Base-by-base conservation (phyloP, 2,113 vertebrate genomes). In the Dinomys branickii region DNA sequence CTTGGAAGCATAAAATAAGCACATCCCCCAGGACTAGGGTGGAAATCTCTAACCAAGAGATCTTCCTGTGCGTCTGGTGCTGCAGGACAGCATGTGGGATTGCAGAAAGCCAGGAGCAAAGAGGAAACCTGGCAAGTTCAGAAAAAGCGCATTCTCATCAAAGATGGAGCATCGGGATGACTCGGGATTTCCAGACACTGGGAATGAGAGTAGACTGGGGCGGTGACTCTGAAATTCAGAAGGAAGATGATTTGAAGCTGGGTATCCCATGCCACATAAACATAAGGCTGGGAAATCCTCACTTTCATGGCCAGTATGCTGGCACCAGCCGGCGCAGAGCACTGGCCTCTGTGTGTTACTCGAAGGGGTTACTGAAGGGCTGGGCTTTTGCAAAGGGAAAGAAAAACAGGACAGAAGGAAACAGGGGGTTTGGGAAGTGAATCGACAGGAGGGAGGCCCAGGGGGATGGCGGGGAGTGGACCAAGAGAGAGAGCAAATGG, bases 11-110 rank as follows among this genome's bases (percentile, higher is more conserved):
- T 83, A 41, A 94, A 65, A 88, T 9, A 75, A 54, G 52, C 80
- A 47, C 30, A 35, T 56, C 35, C 5, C 28, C 38, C 22, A 44
- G 33, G 58, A 52, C 54, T 17, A 24, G 20, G 56, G 59, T 3
- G 20, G 61, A 85, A 52, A 41, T 50, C 24, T 71, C 54, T 24
- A 26, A 35, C 28, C 19, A 7, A 58, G 10, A 59, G 87, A 50
- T 1, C 2, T 33, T 22, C 58, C 19, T 10, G 69, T 12, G 35
- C 5, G 4, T 33, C 54, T 35, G 17, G 1, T 8, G 6, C 54
- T 22, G 9, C 0, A 1, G 56, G 7, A 59, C 30, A 54, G 59
- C 26, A 0, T 5, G 12, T n/a, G 41, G 5, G 28, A 19, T 26
- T 65, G 30, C 50, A 30, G 30, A 93, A 69, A 30, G 12, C 61